phyloP scores from a whole-genome alignment of 2,797 vertebrate genomes.

The Onychomys arenicola region DNA sequence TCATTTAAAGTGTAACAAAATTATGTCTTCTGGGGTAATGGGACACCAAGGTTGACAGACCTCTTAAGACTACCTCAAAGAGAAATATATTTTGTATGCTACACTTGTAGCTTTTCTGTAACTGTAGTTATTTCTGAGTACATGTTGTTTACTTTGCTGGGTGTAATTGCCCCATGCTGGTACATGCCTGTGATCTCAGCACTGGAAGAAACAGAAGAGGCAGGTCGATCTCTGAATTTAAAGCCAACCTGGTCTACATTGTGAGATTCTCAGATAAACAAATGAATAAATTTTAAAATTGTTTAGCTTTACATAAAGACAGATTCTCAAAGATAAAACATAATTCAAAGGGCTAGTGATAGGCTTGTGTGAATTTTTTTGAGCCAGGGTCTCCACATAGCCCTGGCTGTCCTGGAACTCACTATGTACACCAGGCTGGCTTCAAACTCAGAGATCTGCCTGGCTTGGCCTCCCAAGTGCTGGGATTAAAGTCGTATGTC shows the following conservation, averaged over 20 bases:
- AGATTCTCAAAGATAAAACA: neutral
- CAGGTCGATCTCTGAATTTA: neutral
- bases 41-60: neutral
- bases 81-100: neutral
- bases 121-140: conserved; percentile 3
- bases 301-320: neutral
- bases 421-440: neutral
- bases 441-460: neutral
- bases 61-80: neutral
- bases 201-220: neutral
- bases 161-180: neutral
- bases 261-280: neutral
- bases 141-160: neutral
- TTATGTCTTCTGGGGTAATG: neutral
- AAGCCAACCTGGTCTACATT: neutral
- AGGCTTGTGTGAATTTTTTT: neutral
- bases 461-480: neutral
- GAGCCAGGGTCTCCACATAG: neutral
- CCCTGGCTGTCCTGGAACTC: neutral
- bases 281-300: neutral
- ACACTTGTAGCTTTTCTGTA: neutral
- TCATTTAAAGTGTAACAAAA: neutral
- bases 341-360: neutral
- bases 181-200: neutral
- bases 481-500: neutral